Conservation (phyloP, 2,113 vertebrate species). For the Gobio gobio region DNA sequence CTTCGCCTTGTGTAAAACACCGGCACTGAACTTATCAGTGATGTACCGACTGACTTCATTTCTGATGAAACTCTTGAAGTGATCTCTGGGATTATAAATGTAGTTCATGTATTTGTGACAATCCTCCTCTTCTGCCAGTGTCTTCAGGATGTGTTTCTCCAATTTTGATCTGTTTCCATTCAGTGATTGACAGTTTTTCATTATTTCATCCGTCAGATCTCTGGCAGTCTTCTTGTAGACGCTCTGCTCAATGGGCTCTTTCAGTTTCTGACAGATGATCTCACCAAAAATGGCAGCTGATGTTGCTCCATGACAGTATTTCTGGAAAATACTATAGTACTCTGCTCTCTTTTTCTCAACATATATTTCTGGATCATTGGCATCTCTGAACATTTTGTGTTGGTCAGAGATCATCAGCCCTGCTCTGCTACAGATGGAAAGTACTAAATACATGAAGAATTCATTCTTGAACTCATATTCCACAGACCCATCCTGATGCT, state of each 20-base stretch:
- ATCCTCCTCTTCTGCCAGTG: slow-evolving; percentile 2
- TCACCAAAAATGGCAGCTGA: neutral
- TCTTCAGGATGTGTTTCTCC: slow-evolving; percentile 14
- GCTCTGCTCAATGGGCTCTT: slow-evolving; percentile 13
- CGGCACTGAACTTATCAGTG: too few species aligned
- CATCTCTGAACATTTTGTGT: neutral
- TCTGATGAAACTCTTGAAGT: too few species aligned
- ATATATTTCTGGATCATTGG: neutral
- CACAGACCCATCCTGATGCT: neutral
- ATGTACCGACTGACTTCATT: too few species aligned
- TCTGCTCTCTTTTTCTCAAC: neutral
- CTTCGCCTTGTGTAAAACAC: too few species aligned
- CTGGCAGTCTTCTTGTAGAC: slow-evolving; percentile 59
- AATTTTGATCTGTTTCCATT: slow-evolving; percentile 4
- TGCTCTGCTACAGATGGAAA: neutral
- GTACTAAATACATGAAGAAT: neutral
- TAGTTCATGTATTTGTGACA: slow-evolving; percentile 3
- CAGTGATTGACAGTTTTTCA: slow-evolving; percentile 40
- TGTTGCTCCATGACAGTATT: neutral
- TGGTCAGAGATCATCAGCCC: neutral
- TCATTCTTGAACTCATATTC: neutral
- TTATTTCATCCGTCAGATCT: slow-evolving; percentile 66
- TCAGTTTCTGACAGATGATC: slow-evolving; percentile 53
- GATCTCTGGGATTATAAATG: neutral
- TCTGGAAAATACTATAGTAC: neutral